These are phyloP conservation scores for Microplitis deprimator DNA, from an alignment of 2,888 invertebrate species.

Conservation along the genomic window DNA sequence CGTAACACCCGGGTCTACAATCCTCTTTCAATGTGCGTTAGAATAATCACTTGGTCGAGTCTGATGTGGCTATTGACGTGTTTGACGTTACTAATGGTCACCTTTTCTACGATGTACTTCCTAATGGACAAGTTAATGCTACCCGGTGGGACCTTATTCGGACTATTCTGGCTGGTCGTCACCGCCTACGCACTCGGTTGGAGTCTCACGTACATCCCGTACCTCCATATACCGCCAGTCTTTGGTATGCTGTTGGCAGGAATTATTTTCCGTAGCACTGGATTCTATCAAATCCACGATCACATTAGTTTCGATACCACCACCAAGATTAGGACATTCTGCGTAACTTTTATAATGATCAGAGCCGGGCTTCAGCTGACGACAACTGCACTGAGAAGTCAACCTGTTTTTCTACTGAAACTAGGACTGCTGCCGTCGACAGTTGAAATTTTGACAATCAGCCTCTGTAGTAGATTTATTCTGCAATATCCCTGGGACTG, in stretches of 20 bases:
- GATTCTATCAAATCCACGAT: slow-evolving; percentile 58
- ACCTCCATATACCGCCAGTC: slow-evolving; percentile 73
- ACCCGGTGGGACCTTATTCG: slow-evolving; percentile 58
- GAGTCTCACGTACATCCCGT: slow-evolving; percentile 60
- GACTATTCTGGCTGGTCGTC: slow-evolving; percentile 57
- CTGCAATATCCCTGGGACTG: slow-evolving; percentile 63
- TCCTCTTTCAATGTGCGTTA: background rate
- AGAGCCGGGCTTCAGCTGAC: slow-evolving; percentile 65
- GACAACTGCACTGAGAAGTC: slow-evolving; percentile 56
- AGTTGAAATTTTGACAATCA: slow-evolving; percentile 57
- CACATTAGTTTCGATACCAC: slow-evolving; percentile 54
- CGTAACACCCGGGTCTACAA: background rate
- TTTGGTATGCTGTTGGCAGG: slow-evolving; percentile 78
- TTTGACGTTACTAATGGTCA: slow-evolving; percentile 44
- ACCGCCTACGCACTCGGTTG: slow-evolving; percentile 62
- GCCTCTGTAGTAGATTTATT: slow-evolving; percentile 54
- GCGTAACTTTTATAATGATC: slow-evolving; percentile 63
- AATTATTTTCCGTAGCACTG: slow-evolving; percentile 64
- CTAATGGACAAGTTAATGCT: slow-evolving; percentile 58
- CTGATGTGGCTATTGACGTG: slow-evolving; percentile 56
- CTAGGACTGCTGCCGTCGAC: slow-evolving; percentile 63
- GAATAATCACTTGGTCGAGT: slow-evolving; percentile 56
- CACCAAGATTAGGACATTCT: slow-evolving; percentile 61
- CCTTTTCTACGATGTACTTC: slow-evolving; percentile 58
- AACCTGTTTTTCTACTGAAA: slow-evolving; percentile 57